Base-by-base conservation (phyloP, 2,888 invertebrate genomes). In the Leptinotarsa tumamoca region DNA sequence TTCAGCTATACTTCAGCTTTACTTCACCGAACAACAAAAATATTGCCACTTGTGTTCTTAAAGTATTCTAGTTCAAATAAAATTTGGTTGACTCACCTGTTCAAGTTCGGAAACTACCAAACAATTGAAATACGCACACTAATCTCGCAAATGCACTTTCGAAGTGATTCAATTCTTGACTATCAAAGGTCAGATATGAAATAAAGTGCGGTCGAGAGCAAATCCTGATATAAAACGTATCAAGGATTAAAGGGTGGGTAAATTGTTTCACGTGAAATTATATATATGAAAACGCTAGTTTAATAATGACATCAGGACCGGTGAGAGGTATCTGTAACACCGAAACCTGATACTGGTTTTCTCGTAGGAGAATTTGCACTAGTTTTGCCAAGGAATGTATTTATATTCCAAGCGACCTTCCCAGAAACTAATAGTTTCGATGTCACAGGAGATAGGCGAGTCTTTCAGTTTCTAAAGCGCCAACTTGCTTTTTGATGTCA, bases 201-300 rank as follows among this genome's bases (percentile, higher is more conserved):
- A 75, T 63, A 71, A 71, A 71, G 61, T 68, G 66, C 49, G 43
- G 33, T 61, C 67, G 18, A 49, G 49, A 50, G 56, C 52, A 67
- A 70, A 68, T 33, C 27, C 56, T 70, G 54, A 50, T 69, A 71
- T 71, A 73, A 7, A 78, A 15, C 18, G 78, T 79, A 72, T 68
- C 76, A 71, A 76, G 77, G 77, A 79, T 77, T 75, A 63, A 68
- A 73, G 67, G 77, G 75, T 63, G 73, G 72, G 72, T 71, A 54
- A 58, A 72, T 71, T 61, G 63, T 33, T 63, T 50, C 4, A 7
- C 2, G 43, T 10, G 18, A 61, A 21, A 21, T 56, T 15, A 58
- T 43, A 21, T 15, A 58, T 43, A 21, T 33, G n/a, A 33, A 17
- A 33, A 63, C 63, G 4, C 15, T 15, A 27, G 14, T 63, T 58